Conservation (phyloP, 2,113 vertebrate species). For the Vicugna pacos region DNA sequence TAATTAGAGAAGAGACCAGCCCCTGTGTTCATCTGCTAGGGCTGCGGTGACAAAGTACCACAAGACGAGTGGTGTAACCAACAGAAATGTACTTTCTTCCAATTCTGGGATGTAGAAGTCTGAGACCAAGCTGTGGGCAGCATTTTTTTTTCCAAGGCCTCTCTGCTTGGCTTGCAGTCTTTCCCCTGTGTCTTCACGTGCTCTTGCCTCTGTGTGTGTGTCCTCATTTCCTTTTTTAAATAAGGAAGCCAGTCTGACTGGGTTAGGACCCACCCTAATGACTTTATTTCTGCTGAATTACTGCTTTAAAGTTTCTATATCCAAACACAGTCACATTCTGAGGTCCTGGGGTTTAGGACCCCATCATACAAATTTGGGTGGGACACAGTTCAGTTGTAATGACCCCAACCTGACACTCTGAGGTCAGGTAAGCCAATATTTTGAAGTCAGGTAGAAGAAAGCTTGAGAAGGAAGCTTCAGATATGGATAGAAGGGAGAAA, state of each 20-base stretch:
- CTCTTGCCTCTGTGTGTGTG: background rate
- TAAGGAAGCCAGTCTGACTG: background rate
- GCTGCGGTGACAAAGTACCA: background rate
- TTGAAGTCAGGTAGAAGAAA: background rate
- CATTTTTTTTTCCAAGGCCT: background rate
- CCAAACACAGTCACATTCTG: background rate
- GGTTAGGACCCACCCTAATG: background rate
- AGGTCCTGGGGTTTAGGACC: fast-evolving
- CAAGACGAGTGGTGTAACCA: background rate
- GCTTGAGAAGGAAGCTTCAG: background rate
- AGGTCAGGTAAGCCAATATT: background rate
- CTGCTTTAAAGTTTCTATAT: background rate
- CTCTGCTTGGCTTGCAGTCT: background rate
- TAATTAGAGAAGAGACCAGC: background rate
- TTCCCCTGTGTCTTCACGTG: too few species aligned
- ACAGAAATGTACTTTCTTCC: background rate
- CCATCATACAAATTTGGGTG: background rate
- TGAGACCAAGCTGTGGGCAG: background rate
- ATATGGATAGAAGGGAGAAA: background rate
- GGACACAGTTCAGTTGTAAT: background rate
- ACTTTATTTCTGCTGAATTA: background rate
- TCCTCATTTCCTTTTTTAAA: background rate
- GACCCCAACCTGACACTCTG: background rate
- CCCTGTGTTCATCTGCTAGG: background rate
- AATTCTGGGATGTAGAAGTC: background rate